Percentiles rank a stretch among this genome's conserved stretches.
Evolutionary conservation across 92 coral and sea anemone species (phyloP).

Genomic region (Metridium senile): DNA sequence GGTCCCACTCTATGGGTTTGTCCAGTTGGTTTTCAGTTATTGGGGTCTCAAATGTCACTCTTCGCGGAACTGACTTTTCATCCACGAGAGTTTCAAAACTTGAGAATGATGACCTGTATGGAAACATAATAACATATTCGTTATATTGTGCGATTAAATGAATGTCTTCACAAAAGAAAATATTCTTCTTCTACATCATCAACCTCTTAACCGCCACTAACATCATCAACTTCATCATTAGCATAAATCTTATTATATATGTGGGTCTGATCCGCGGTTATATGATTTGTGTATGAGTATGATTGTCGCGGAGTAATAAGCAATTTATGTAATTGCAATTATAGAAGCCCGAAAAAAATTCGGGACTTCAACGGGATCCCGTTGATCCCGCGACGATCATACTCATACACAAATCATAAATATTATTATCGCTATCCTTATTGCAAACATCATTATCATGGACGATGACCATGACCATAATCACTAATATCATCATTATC

Average conservation of each 20-base stretch:
- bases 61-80: constrained; percentile 44
- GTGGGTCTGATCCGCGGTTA: no score
- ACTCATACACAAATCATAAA: background rate
- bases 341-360: no score
- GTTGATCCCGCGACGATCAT: no score
- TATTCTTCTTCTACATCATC: background rate
- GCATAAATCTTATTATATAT: no score
- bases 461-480: background rate
- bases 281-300: no score
- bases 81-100: constrained; percentile 57
- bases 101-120: constrained; percentile 67
- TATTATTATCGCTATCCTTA: background rate
- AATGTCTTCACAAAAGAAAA: background rate
- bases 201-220: background rate
- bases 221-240: background rate
- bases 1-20: constrained; percentile 16
- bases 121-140: background rate
- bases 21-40: constrained; percentile 24
- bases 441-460: background rate
- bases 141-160: background rate
- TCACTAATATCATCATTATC: background rate
- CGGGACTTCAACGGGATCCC: no score
- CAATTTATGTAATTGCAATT: no score
- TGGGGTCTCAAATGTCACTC: constrained; percentile 45
- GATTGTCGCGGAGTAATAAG: no score